Base-by-base conservation (phyloP, 2,888 invertebrate species). In the Mimumesa dahlbomi region DNA sequence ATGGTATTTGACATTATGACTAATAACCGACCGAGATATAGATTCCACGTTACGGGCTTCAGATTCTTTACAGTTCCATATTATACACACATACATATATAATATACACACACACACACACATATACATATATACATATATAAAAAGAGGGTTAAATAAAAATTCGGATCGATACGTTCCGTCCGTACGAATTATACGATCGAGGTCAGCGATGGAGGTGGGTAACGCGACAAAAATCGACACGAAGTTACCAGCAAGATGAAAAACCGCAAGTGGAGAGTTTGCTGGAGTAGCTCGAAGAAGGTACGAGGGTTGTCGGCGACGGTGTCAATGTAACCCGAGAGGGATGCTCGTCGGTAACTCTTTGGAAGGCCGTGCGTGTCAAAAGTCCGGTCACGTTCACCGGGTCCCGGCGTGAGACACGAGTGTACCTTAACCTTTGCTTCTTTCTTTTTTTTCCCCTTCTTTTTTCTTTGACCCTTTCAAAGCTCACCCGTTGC, bases 381-480 rank as follows among this genome's bases (percentile, higher is more conserved):
- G 78, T 82, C 81, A 78, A 68, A 79, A 88, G 85, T 87, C 87
- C 80, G 71, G 86, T 87, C 88, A 88, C 88, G 88, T 86, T 49
- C 77, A 65, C 4, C 43, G 71, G 74, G 57, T 74, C 79, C 73
- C 63, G 73, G 79, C 73, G 71, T 72, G 83, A 84, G 84, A 84
- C 84, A 85, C 82, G 84, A 85, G 84, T 66, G 42, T 82, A 82
- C 83, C 84, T 83, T 84, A 86, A 87, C 85, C 87, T 86, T 87
- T 87, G 80, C 83, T 77, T 68, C 73, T 78, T 68, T 75, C 25
- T 38, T 49, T 19, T 42, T 25, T 7, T 25, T 25, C 25, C 25
- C 25, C 25, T 25, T 25, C 25, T 7, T 29, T 7, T 25, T 25
- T 7, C 25, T 31, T 38, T 29, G 42, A 50, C 22, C 61, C 48